These are phyloP conservation scores for Montipora efflorescens DNA, from an alignment of 64 coral and sea anemone genomes.

Conservation along the genomic window DNA sequence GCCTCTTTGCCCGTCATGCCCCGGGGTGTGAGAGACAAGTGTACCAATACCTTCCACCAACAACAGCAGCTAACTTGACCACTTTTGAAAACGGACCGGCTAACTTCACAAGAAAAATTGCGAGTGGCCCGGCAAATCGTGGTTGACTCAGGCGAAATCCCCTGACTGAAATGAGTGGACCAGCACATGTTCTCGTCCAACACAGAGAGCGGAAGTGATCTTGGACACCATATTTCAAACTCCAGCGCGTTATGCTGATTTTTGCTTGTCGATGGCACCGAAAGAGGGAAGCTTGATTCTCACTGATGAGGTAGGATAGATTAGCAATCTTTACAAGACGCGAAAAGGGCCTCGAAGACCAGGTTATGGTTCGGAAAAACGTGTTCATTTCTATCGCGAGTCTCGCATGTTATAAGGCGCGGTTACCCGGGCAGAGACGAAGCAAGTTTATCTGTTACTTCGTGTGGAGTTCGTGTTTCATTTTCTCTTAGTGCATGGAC, in stretches of 20 bases:
- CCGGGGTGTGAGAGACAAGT: too few species aligned
- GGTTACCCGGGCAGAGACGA: too few species aligned
- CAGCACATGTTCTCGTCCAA: background rate
- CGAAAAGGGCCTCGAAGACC: background rate
- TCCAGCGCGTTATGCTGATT: background rate
- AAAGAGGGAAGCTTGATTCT: background rate
- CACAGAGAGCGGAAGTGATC: background rate
- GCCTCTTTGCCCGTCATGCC: too few species aligned
- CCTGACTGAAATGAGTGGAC: background rate
- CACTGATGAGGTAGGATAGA: background rate
- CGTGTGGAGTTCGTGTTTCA: too few species aligned
- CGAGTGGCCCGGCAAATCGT: slow-evolving; percentile 73
- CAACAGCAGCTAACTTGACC: slow-evolving; percentile 72
- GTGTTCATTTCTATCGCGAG: background rate
- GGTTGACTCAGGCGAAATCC: slow-evolving; percentile 50
- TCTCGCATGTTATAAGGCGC: too few species aligned
- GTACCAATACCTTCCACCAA: slow-evolving; percentile 69
- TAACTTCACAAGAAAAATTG: slow-evolving; percentile 74
- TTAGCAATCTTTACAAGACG: background rate
- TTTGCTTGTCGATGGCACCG: background rate
- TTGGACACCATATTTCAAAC: too few species aligned
- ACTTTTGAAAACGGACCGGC: slow-evolving; percentile 83
- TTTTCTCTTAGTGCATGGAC: slow-evolving; percentile 37
- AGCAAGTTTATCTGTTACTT: too few species aligned
- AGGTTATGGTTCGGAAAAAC: background rate